Conservation (phyloP, 2,797 vertebrate genomes). For the Champsocephalus gunnari region DNA sequence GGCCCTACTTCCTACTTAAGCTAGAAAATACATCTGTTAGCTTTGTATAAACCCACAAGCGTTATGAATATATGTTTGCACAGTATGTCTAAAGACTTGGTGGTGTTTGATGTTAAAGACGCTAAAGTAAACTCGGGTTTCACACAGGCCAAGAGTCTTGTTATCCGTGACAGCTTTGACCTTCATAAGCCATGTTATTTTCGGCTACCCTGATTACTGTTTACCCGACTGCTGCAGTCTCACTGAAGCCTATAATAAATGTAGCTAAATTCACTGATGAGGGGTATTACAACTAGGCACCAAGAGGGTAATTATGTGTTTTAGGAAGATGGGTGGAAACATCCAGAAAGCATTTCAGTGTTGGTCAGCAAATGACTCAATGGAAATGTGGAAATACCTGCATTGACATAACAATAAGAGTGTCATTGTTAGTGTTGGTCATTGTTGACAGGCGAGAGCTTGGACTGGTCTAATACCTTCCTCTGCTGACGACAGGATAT, state of each 20-base stretch:
- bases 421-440: background rate
- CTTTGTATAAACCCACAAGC: background rate
- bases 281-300: background rate
- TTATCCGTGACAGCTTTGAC: conserved; percentile 63
- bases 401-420: conserved; percentile 13
- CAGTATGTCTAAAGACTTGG: background rate
- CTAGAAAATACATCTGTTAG: conserved; percentile 1
- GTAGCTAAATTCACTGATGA: conserved; percentile 19
- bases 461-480: conserved; percentile 37
- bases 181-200: conserved; percentile 54
- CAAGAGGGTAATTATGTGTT: conserved; percentile 1
- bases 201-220: conserved; percentile 47
- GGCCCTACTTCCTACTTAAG: conserved; percentile 50
- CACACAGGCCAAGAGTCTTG: conserved; percentile 41
- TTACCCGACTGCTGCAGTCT: conserved; percentile 25
- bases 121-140: background rate
- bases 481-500: conserved; percentile 75
- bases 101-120: background rate
- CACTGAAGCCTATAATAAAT: conserved; percentile 24
- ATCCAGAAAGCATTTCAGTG: background rate
- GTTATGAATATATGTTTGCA: background rate
- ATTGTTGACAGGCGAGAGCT: conserved; percentile 43
- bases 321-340: conserved; percentile 30
- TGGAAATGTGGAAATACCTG: conserved; percentile 2
- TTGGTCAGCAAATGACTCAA: background rate